These are phyloP conservation scores for Eugnorisma glareosa DNA, from an alignment of 2,888 invertebrate species.

Conservation along the genomic window DNA sequence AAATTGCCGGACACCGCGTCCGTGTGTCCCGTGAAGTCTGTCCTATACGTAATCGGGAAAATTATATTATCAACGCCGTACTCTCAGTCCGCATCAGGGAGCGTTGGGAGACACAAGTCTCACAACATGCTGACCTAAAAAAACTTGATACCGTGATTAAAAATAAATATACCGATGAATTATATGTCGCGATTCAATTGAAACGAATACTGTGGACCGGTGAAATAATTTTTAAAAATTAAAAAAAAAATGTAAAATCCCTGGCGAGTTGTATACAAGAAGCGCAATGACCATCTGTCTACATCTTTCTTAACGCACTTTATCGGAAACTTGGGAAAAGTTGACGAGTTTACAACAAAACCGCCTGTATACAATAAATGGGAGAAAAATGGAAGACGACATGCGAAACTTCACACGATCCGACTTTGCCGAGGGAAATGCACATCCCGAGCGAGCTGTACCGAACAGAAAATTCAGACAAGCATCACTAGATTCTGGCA, in stretches of 20 bases:
- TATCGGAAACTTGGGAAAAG: constrained; percentile 25
- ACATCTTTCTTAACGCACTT: not conserved
- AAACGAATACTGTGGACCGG: constrained; percentile 12
- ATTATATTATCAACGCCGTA: constrained; percentile 45
- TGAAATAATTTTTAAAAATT: not conserved
- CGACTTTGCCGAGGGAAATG: constrained; percentile 64
- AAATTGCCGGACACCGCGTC: constrained; percentile 40
- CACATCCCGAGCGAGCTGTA: constrained; percentile 46
- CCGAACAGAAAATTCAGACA: constrained; percentile 67
- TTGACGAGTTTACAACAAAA: constrained; percentile 45
- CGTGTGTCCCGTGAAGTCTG: constrained; percentile 19
- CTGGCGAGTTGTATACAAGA: not conserved
- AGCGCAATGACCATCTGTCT: not conserved
- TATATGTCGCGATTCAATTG: constrained; percentile 20
- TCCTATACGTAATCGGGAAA: constrained; percentile 17
- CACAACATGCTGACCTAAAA: constrained; percentile 44
- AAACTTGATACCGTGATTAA: constrained; percentile 48
- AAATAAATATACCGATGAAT: constrained; percentile 33
- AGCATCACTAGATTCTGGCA: constrained; percentile 76
- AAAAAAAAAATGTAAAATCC: too few relatives aligned
- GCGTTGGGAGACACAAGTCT: constrained; percentile 62
- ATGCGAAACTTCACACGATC: constrained; percentile 73
- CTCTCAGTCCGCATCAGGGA: constrained; percentile 65
- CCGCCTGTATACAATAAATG: constrained; percentile 71
- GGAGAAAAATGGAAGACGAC: constrained; percentile 69